Conservation (phyloP, 1,140 invertebrate species). For the Diachasmimorpha longicaudata region DNA sequence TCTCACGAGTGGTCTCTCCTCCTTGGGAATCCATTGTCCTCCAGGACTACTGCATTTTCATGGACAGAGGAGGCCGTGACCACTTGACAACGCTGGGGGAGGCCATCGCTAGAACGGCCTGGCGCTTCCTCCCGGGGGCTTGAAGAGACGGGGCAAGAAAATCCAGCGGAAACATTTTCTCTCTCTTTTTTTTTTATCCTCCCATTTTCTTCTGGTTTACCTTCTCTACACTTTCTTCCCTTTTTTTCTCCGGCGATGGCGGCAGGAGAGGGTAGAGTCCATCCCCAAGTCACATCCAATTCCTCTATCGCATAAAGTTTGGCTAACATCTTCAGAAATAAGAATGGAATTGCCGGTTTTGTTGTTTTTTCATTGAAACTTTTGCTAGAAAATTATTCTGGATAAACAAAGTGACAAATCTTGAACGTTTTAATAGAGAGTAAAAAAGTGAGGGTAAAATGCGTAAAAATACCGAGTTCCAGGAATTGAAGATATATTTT, state of each 20-base stretch:
- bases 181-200: not conserved
- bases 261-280: not conserved
- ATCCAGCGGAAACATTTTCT: not conserved
- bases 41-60: slow-evolving; percentile 7
- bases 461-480: no score
- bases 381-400: no score
- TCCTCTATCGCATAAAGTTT: not conserved
- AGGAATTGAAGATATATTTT: no score
- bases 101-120: not conserved
- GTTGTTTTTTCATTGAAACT: not conserved
- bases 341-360: not conserved
- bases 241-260: not conserved
- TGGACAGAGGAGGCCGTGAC: not conserved
- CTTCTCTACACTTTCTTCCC: not conserved
- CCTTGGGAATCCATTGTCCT: slow-evolving; percentile 14
- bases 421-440: no score
- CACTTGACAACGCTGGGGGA: not conserved
- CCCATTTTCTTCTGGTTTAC: not conserved
- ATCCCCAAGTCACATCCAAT: slow-evolving; percentile 13
- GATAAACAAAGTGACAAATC: no score
- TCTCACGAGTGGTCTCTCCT: not conserved
- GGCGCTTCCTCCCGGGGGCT: not conserved
- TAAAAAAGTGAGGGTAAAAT: no score
- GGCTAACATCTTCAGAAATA: slow-evolving; percentile 3
- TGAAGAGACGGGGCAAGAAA: not conserved